Evolutionary conservation across 2,113 vertebrate species (phyloP).

Genomic region (Ardeotis arabs): DNA sequence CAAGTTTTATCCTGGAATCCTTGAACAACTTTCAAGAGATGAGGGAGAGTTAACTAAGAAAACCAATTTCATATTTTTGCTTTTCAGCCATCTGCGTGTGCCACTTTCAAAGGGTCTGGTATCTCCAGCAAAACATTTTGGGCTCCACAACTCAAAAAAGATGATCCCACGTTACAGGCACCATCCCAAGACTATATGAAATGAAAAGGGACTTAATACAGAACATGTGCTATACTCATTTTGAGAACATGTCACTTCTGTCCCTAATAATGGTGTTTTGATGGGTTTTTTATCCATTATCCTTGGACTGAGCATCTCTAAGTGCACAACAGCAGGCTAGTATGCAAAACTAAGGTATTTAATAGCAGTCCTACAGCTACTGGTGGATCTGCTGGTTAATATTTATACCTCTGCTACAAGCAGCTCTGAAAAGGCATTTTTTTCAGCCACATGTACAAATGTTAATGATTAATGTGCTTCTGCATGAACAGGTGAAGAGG

Average conservation of each 20-base stretch:
- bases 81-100: not conserved
- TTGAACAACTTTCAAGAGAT: not conserved
- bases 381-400: not conserved
- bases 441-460: not conserved
- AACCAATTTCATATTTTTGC: not conserved
- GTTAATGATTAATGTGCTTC: not conserved
- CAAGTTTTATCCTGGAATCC: not conserved
- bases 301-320: not conserved
- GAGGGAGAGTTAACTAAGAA: not conserved
- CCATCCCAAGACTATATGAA: not conserved
- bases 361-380: not conserved
- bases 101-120: not conserved
- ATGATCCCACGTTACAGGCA: not conserved
- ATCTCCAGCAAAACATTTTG: not conserved
- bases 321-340: fast-evolving
- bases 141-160: not conserved
- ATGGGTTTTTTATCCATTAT: not conserved
- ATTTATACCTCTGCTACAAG: not conserved
- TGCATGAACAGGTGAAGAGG: not conserved
- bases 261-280: not conserved
- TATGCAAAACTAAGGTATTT: not conserved
- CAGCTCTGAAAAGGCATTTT: not conserved
- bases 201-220: not conserved
- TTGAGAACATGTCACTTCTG: not conserved
- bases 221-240: not conserved